These are phyloP conservation scores for Engraulis encrasicolus DNA, from an alignment of 2,113 vertebrate species.

Conservation along the genomic window DNA sequence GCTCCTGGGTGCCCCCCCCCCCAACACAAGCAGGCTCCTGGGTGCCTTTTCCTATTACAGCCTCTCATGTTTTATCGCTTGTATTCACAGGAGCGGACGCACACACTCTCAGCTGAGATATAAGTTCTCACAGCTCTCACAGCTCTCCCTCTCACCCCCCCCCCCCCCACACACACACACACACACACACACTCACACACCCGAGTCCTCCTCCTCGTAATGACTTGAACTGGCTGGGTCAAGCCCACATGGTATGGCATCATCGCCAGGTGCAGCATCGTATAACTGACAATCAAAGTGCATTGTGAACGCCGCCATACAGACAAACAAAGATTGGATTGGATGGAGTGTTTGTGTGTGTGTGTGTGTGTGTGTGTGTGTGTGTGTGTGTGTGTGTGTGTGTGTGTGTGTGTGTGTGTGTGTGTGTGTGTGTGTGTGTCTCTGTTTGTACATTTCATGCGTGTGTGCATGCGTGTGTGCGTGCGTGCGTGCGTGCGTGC, in stretches of 20 bases:
- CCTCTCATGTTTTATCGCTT: neutral
- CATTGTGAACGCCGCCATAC: neutral
- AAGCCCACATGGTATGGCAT: neutral
- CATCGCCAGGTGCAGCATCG: neutral
- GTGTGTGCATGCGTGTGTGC: no score
- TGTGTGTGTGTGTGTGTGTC: constrained; percentile 21
- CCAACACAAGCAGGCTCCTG: neutral
- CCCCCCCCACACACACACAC: no score
- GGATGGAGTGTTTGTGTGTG: neutral
- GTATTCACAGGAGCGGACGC: neutral
- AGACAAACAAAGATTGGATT: neutral
- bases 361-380: constrained; percentile 6
- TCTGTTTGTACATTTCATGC: no score
- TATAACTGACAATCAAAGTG: constrained; percentile 14
- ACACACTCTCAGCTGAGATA: neutral
- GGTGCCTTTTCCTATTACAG: neutral
- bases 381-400: constrained; percentile 21
- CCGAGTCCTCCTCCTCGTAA: no score
- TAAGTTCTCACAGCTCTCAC: constrained; percentile 5
- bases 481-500: constrained; percentile 4
- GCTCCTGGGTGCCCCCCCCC: neutral
- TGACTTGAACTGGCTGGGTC: neutral
- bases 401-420: neutral
- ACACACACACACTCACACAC: no score
- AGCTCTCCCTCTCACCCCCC: no score